phyloP scores from a whole-genome alignment of 2,113 vertebrate genomes.

The Benitochromis conjunctus region DNA sequence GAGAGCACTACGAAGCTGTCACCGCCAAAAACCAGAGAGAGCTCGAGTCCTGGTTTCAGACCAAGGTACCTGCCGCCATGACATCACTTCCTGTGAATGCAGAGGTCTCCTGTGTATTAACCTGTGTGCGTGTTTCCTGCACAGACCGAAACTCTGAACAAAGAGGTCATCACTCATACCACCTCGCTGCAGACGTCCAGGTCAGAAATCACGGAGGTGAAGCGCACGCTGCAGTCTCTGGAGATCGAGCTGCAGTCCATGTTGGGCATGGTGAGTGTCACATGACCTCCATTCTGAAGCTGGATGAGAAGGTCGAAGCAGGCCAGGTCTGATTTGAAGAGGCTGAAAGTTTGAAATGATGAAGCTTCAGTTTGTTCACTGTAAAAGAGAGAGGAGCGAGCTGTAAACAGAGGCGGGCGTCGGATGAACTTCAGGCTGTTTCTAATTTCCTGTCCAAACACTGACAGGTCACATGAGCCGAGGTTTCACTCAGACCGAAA shows the following conservation, averaged over 20 bases:
- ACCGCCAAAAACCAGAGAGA: conserved; percentile 77
- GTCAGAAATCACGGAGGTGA: conserved; percentile 79
- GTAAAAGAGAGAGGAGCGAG: background rate
- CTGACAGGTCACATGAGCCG: background rate
- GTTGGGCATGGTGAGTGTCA: conserved; percentile 74
- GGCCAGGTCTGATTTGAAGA: too few species aligned
- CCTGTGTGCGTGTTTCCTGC: background rate
- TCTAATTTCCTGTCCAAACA: background rate
- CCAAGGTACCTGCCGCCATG: conserved; percentile 4
- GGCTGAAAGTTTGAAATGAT: background rate
- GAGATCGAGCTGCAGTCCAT: conserved; percentile 83
- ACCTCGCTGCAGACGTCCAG: conserved; percentile 72
- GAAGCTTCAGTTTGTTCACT: background rate
- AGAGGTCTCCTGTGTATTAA: background rate
- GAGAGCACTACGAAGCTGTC: conserved; percentile 81
- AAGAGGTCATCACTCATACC: conserved; percentile 71
- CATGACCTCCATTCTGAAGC: background rate
- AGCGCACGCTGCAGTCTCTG: conserved; percentile 75
- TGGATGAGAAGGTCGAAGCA: background rate
- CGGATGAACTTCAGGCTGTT: background rate
- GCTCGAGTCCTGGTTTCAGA: conserved; percentile 71
- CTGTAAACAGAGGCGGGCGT: background rate
- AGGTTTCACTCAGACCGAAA: background rate
- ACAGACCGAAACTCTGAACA: conserved; percentile 76
- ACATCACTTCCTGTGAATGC: background rate